These are phyloP conservation scores for Tipula helvola DNA, from an alignment of 2,888 invertebrate genomes.

Conservation along the genomic window DNA sequence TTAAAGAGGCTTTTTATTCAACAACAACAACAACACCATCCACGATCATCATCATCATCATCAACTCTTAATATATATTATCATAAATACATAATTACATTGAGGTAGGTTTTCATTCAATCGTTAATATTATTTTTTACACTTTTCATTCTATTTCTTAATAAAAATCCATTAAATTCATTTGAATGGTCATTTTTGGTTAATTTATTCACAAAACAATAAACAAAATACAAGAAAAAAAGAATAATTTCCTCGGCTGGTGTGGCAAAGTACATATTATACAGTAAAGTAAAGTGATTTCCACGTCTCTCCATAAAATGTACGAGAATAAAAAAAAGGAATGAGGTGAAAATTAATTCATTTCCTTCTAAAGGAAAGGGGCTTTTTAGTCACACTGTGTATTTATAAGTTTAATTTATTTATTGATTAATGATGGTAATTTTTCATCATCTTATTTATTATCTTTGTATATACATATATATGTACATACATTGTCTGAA, in stretches of 20 bases:
- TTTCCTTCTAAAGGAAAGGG: neutral
- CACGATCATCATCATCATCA: neutral
- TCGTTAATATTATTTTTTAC: neutral
- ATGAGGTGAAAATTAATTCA: neutral
- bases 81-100: slow-evolving; percentile 4
- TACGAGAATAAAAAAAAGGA: neutral
- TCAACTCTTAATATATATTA: neutral
- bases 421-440: slow-evolving; percentile 4
- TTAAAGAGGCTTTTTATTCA: neutral
- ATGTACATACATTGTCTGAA: too few species aligned
- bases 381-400: neutral
- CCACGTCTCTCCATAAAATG: neutral
- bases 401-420: neutral
- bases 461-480: neutral
- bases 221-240: neutral
- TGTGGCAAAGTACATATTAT: neutral
- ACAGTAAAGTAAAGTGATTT: neutral
- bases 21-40: neutral
- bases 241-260: neutral
- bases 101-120: slow-evolving; percentile 4
- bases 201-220: neutral
- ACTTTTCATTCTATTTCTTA: neutral
- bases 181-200: slow-evolving; percentile 4
- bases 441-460: neutral
- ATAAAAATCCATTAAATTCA: neutral